Evolutionary conservation across 2,888 invertebrate genomes (phyloP).

Genomic region (Calliphora vomitoria): DNA sequence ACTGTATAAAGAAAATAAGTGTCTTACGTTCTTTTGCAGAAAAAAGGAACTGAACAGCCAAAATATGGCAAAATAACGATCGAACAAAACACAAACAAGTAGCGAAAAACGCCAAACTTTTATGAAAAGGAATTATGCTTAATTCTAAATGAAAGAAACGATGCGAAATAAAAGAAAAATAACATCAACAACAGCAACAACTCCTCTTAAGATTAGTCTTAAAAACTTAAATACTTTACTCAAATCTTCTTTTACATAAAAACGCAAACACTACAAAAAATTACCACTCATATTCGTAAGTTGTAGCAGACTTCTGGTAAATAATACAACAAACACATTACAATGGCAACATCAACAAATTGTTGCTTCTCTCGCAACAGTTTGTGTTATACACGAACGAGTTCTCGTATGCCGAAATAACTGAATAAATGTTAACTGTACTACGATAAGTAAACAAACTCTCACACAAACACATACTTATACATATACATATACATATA

Average conservation of each 20-base stretch:
- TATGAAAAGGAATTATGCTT: conserved; percentile 43
- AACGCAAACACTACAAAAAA: neutral
- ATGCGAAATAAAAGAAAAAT: conserved; percentile 22
- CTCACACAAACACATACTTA: neutral
- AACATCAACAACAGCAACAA: conserved; percentile 25
- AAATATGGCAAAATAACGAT: neutral
- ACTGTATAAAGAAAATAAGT: neutral
- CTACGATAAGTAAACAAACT: conserved; percentile 10
- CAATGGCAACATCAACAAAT: conserved; percentile 72
- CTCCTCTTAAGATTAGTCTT: conserved; percentile 53
- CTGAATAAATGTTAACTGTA: conserved; percentile 26
- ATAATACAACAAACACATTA: conserved; percentile 2
- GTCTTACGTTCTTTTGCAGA: neutral
- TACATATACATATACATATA: neutral
- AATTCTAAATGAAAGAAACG: conserved; percentile 36
- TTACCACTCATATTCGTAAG: conserved; percentile 38
- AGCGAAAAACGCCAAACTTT: conserved; percentile 9
- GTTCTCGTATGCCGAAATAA: neutral
- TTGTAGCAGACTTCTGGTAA: conserved; percentile 2
- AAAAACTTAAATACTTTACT: conserved; percentile 56
- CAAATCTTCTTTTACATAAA: conserved; percentile 13
- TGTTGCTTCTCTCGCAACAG: conserved; percentile 74
- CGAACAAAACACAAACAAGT: conserved; percentile 21
- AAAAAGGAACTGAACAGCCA: neutral
- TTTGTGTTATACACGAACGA: conserved; percentile 66